Evolutionary conservation across 2,797 vertebrate species (phyloP).

Genomic region (Buphagus erythrorhynchus): DNA sequence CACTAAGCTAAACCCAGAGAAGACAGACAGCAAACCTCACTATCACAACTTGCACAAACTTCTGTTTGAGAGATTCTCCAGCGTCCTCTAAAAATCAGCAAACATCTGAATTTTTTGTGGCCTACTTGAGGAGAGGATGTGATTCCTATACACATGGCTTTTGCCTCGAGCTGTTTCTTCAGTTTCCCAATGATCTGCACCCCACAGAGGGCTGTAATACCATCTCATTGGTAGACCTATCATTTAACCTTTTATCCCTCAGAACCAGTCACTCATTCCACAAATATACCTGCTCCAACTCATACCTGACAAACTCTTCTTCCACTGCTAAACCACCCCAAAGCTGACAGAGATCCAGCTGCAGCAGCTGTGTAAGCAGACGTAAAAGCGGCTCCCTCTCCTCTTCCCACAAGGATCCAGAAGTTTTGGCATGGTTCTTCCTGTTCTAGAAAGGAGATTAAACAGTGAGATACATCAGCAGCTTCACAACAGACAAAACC

Average conservation of each 20-base stretch:
- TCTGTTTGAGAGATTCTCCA: neutral
- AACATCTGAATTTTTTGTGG: neutral
- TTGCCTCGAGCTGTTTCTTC: neutral
- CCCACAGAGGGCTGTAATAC: neutral
- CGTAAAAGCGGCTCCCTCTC: constrained; percentile 84
- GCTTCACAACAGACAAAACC: neutral
- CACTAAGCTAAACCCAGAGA: constrained; percentile 82
- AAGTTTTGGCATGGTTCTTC: constrained; percentile 79
- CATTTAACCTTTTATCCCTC: neutral
- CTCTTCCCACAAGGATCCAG: constrained; percentile 87
- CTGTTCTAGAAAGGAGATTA: constrained; percentile 77
- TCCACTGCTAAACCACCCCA: constrained; percentile 91
- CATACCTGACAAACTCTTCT: constrained; percentile 92
- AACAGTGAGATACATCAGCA: neutral
- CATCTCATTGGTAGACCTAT: neutral
- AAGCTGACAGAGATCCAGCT: constrained; percentile 89
- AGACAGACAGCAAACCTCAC: neutral
- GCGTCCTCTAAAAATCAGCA: neutral
- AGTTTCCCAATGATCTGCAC: neutral
- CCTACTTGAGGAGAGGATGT: fast-evolving
- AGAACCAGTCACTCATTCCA: neutral
- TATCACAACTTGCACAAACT: neutral
- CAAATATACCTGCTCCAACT: neutral
- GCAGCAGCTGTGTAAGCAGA: constrained; percentile 88
- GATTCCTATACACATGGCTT: neutral